These are phyloP conservation scores for Myotis lucifugus DNA, from an alignment of 2,113 vertebrate species.

Conservation along the genomic window DNA sequence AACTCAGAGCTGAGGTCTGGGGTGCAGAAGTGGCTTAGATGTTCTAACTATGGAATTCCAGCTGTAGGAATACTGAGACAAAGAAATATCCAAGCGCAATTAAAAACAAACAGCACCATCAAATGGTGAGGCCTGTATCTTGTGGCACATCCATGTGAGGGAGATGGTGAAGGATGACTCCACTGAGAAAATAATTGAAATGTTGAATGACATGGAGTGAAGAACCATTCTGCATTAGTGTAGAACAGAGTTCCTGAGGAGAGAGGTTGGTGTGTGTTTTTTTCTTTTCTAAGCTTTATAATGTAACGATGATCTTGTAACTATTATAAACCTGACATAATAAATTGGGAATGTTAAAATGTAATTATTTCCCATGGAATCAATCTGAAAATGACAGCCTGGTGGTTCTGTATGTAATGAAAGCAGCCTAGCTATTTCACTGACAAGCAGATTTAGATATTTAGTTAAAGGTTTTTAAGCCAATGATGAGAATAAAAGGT, in stretches of 20 bases:
- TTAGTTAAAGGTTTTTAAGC: neutral
- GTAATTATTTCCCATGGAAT: slow-evolving; percentile 66
- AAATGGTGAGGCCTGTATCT: neutral
- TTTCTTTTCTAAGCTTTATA: slow-evolving; percentile 51
- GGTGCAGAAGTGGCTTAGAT: neutral
- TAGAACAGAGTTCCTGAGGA: neutral
- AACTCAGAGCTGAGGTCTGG: neutral
- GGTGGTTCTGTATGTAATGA: slow-evolving; percentile 23
- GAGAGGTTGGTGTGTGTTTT: neutral
- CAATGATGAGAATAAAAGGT: neutral
- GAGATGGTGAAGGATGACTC: neutral
- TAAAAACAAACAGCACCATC: neutral
- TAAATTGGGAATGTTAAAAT: slow-evolving; percentile 64
- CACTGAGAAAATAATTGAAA: slow-evolving; percentile 13
- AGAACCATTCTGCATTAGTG: neutral
- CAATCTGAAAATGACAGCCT: slow-evolving; percentile 64
- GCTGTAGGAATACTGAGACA: neutral
- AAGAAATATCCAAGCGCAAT: neutral
- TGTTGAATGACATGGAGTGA: neutral
- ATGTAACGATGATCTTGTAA: slow-evolving; percentile 46
- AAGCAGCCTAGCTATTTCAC: neutral
- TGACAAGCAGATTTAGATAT: slow-evolving; percentile 19
- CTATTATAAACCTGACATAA: slow-evolving; percentile 59
- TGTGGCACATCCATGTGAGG: neutral
- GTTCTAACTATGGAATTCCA: neutral